These are phyloP conservation scores for Pipistrellus pipistrellus DNA, from an alignment of 2,797 vertebrate genomes.

Conservation along the genomic window DNA sequence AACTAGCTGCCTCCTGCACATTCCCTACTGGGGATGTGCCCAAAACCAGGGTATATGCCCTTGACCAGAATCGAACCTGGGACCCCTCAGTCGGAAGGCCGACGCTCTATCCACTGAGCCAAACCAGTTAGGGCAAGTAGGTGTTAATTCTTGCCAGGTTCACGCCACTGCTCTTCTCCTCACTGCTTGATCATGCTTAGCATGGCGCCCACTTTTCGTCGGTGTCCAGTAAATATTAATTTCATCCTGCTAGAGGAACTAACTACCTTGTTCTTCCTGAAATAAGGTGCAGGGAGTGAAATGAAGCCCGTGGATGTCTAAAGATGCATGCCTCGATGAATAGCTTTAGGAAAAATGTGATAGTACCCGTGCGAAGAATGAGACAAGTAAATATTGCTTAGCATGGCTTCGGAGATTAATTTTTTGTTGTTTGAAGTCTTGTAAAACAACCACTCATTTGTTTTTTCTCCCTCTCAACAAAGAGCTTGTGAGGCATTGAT, in stretches of 20 bases:
- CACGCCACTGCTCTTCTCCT: neutral
- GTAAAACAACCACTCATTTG: neutral
- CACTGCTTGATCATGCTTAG: neutral
- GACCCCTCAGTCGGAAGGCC: too few relatives aligned
- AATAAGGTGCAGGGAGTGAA: slow-evolving; percentile 40
- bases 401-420: neutral
- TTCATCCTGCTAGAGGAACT: slow-evolving; percentile 11
- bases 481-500: neutral
- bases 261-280: slow-evolving; percentile 53
- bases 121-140: neutral
- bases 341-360: slow-evolving; percentile 14
- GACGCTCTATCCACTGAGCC: too few relatives aligned
- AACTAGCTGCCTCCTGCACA: too few relatives aligned
- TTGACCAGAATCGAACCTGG: too few relatives aligned
- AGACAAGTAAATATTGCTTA: slow-evolving; percentile 61
- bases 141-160: neutral
- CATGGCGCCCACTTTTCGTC: neutral
- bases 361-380: neutral
- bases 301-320: slow-evolving; percentile 53
- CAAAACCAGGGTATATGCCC: too few relatives aligned
- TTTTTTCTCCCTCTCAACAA: neutral
- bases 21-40: too few relatives aligned
- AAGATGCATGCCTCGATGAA: slow-evolving; percentile 21
- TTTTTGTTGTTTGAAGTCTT: slow-evolving; percentile 63
- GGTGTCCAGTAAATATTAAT: slow-evolving; percentile 54